Evolutionary conservation across 2,797 vertebrate species (phyloP).

Genomic region (Cyprinodon diabolis): DNA sequence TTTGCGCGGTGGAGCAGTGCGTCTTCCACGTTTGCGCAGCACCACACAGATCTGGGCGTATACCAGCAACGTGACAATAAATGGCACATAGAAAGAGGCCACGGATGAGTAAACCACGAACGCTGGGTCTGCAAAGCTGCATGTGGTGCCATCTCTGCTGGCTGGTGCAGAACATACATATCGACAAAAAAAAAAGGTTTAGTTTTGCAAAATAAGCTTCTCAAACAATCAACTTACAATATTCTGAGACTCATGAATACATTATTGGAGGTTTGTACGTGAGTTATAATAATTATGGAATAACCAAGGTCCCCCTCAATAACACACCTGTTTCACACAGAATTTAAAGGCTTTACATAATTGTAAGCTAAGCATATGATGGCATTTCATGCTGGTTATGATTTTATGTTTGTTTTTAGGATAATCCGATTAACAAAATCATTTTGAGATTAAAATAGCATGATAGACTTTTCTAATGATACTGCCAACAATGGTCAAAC

Average conservation of each 20-base stretch:
- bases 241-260: not conserved
- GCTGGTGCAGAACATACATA: conserved; percentile 48
- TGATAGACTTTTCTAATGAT: not conserved
- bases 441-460: not conserved
- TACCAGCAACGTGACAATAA: conserved; percentile 82
- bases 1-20: conserved; percentile 70
- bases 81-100: conserved; percentile 85
- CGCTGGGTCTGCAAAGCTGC: conserved; percentile 82
- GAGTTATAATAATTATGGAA: not conserved
- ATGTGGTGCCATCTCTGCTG: conserved; percentile 73
- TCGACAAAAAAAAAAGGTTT: not conserved
- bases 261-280: not conserved
- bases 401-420: too few species aligned
- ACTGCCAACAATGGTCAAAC: too few species aligned
- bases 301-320: not conserved
- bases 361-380: not conserved
- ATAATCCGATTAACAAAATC: too few species aligned
- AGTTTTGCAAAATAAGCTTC: not conserved
- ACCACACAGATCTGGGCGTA: conserved; percentile 84
- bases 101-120: conserved; percentile 85
- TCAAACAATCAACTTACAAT: not conserved
- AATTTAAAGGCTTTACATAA: not conserved
- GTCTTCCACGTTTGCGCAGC: conserved; percentile 75
- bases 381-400: not conserved
- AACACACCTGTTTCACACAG: not conserved